Conservation (phyloP, 2,113 vertebrate genomes). For the Corythaeola cristata region DNA sequence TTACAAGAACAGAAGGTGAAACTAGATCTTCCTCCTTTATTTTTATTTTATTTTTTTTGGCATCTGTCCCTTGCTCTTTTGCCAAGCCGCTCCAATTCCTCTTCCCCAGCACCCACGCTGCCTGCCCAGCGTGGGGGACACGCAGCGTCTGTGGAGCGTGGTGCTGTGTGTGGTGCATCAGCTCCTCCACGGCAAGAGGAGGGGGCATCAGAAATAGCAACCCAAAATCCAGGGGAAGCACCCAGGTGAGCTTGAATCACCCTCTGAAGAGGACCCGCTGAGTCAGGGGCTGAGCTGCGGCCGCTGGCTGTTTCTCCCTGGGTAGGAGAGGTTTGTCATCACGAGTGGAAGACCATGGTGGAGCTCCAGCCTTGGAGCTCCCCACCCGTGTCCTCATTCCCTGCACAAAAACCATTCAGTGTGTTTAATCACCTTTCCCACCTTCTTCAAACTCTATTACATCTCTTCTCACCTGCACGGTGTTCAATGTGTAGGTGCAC, state of each 20-base stretch:
- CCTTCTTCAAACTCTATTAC: background rate
- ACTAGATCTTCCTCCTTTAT: constrained; percentile 29
- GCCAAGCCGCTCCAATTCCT: background rate
- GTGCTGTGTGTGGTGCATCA: fast-evolving
- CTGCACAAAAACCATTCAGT: background rate
- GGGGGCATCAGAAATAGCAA: background rate
- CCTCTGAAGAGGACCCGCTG: background rate
- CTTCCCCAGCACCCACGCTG: background rate
- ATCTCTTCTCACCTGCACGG: background rate
- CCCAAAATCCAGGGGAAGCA: background rate
- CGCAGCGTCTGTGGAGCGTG: fast-evolving
- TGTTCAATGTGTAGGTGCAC: fast-evolving
- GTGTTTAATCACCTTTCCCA: background rate
- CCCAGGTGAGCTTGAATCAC: background rate
- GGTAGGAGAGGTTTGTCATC: background rate
- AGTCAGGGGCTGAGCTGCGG: background rate
- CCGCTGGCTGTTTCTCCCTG: background rate
- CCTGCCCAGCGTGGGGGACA: background rate
- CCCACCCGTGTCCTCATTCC: background rate
- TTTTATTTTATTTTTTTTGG: constrained; percentile 11
- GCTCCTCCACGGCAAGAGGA: background rate
- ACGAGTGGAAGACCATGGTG: background rate
- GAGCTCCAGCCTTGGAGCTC: background rate
- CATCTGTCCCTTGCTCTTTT: constrained; percentile 19
- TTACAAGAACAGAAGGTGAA: constrained; percentile 65